These are phyloP conservation scores for Pachyrhynchus sulphureomaculatus DNA, from an alignment of 1,140 invertebrate genomes.

Conservation along the genomic window DNA sequence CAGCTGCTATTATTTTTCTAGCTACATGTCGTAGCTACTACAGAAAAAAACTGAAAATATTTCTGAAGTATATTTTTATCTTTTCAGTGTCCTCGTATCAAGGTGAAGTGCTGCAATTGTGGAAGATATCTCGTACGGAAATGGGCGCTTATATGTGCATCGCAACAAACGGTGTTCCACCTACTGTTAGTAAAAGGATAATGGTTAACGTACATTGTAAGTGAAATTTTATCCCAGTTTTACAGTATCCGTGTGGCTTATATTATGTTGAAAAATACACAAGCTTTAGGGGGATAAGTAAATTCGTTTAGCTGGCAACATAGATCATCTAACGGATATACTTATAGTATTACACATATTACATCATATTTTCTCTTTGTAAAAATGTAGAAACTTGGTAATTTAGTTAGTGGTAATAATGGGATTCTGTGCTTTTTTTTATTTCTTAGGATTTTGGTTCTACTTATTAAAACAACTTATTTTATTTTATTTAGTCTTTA, in stretches of 20 bases:
- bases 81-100: constrained; percentile 67
- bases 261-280: not conserved
- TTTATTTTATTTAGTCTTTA: too few relatives aligned
- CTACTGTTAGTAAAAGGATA: constrained; percentile 69
- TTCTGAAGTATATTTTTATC: constrained; percentile 32
- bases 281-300: too few relatives aligned
- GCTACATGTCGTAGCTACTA: not conserved
- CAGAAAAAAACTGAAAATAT: not conserved
- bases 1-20: too few relatives aligned
- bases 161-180: constrained; percentile 66
- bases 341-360: too few relatives aligned
- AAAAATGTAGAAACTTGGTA: too few relatives aligned
- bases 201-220: constrained; percentile 76
- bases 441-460: too few relatives aligned
- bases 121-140: constrained; percentile 79
- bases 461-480: too few relatives aligned
- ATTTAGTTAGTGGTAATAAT: too few relatives aligned
- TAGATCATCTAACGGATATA: too few relatives aligned
- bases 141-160: constrained; percentile 76
- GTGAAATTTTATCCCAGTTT: constrained; percentile 52
- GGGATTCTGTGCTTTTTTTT: too few relatives aligned
- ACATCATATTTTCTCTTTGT: too few relatives aligned
- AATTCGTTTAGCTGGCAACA: too few relatives aligned
- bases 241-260: not conserved
- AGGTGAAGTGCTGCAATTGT: constrained; percentile 74